Percentiles rank a stretch among this genome's conserved stretches.
Evolutionary conservation across 35 echinoderm and acorn worm genomes (phyloP).

Genomic region (Ophiothrix spiculata): DNA sequence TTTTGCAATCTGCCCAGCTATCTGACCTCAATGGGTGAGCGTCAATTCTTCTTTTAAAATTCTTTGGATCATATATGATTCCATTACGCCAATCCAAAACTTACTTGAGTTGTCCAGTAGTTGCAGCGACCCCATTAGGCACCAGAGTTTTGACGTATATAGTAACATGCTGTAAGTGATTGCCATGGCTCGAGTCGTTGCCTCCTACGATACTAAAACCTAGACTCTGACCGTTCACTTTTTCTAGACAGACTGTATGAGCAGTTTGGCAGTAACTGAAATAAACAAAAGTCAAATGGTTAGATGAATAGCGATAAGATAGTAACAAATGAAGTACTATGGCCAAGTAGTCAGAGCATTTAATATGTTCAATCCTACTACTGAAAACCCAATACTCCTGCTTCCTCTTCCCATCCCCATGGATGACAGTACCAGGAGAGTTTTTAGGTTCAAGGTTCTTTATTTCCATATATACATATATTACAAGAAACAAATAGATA

Average conservation of each 20-base stretch:
- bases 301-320: background rate
- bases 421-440: no score
- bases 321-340: no score
- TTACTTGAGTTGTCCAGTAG: slow-evolving; percentile 60
- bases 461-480: no score
- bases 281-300: slow-evolving; percentile 1
- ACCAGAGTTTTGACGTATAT: slow-evolving; percentile 97
- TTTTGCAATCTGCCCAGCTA: no score
- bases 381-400: no score
- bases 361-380: background rate
- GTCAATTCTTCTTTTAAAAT: no score
- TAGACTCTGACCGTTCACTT: slow-evolving; percentile 59
- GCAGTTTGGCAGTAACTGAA: slow-evolving; percentile 59
- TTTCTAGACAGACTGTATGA: slow-evolving; percentile 68
- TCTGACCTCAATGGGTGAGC: no score
- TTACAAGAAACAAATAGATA: no score
- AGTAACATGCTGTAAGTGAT: slow-evolving; percentile 40
- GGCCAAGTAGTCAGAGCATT: background rate
- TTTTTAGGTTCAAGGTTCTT: no score
- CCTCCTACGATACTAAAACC: slow-evolving; percentile 97
- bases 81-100: no score
- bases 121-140: slow-evolving; percentile 78
- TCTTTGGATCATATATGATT: no score
- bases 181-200: slow-evolving; percentile 79
- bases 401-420: no score